Evolutionary conservation across 2,797 vertebrate species (phyloP), one percentile per base, ranked within the genome.

Genomic region (Rhabdomys pumilio): DNA sequence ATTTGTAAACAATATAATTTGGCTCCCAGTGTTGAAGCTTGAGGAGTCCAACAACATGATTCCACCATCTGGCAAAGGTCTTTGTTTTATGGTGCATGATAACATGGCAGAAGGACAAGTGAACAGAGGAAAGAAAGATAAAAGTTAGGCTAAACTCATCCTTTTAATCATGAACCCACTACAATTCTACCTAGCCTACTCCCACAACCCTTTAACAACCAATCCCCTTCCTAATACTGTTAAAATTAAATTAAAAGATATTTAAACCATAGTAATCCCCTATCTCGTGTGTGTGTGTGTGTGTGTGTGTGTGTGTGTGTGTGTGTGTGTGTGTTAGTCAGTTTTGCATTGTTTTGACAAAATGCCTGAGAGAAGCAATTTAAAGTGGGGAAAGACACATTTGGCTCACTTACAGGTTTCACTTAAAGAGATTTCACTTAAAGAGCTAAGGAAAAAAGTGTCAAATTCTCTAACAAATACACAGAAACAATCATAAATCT

Each of bases 401-500:
- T 85, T 57, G 67, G n/a, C 50, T 73, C 53, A 57, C 55, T 53
- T 72, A 79, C 34, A 84, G 41, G 31, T 47, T 89, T 59, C 41
- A 76, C 50, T 85, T 85, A 90, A 94, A 90, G 24, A 73, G 29
- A 50, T 47, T 89, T 59, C 41, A 76, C 50, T 85, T 85, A 90
- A 94, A 90, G 24, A 73, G 29, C 59, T 55, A 47, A 93, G 44
- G 29, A 57, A 67, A 90, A 79, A 92, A 86, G 14, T 86, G 12
- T 77, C 34, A 65, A 79, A 65, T 47, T 88, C 73, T 84, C 24
- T 41, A 65, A 50, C 76, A 92, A 87, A 94, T 34, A 50, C 31
- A 89, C 84, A 88, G 89, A 91, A 93, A 82, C 57, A 88, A 73
- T 72, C 93, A 69, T 63, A 93, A 91, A 89, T 91, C 44, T 90